Base-by-base conservation (phyloP, 2,888 invertebrate genomes). In the Sinelater perroti region DNA sequence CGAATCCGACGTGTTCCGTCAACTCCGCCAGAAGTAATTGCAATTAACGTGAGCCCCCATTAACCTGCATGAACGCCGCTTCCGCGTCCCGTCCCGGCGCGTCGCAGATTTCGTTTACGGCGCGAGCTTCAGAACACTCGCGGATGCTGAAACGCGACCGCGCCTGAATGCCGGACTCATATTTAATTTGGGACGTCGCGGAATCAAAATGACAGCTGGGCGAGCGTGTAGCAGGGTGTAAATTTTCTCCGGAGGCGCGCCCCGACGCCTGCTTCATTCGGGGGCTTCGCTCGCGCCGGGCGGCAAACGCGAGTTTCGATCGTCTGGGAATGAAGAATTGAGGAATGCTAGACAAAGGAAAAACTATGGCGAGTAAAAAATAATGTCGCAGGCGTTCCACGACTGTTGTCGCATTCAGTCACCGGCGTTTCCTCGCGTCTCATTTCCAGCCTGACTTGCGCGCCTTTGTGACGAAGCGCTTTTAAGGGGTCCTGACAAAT, bases 1-100 rank as follows among this genome's bases (percentile, higher is more conserved):
- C 42, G 24, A 51, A 50, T 38, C 51, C 46, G 44, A 58, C 51
- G 51, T 45, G 57, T 56, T 59, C 56, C 51, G 54, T 52, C 59
- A 56, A 58, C 56, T 58, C 40, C 40, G 38, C 55, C 53, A 44
- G 57, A 63, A 56, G 61, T 61, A 63, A 63, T 63, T 63, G 59
- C 53, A 63, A 63, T 63, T 63, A 61, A 56, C 47, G 46, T 57
- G 30, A 46, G 53, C 30, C 47, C 17, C 36, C 31, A 44, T 50
- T 33, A 52, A 52, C 53, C 35, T 52, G 33, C 50, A 56, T 51
- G 44, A 56, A 56, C 17, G 36, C 38, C 35, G 45, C 36, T 45
- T 53, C 26, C 7, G 7, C 35, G 35, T 18, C 28, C 5, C 18
- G 17, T 46, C 14, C 10, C 24, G 14, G 14, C 4, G 5, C 8